Base-by-base conservation (phyloP, 2,113 vertebrate genomes). In the Corythoichthys intestinalis region DNA sequence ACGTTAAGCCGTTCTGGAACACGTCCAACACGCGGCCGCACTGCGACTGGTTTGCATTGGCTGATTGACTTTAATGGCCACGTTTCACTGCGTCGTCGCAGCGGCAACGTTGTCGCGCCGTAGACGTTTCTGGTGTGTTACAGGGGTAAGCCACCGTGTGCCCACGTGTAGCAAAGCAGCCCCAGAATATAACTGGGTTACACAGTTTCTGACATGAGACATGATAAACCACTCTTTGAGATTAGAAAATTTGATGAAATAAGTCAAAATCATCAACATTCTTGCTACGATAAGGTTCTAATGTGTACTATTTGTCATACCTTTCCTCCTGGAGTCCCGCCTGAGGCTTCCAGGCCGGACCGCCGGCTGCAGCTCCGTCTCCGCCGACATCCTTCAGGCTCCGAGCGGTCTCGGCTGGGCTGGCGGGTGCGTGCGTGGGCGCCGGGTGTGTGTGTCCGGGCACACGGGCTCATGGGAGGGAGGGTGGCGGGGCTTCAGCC, bases 301-400 rank as follows among this genome's bases (percentile, higher is more conserved):
- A 57, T 4, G n/a, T 2, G 44, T 53, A 34, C n/a, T 13, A 0
- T 47, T 41, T 57, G 2, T 0, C 70, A 62, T 93, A 99, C 97
- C 96, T 97, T 97, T 98, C 93, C 95, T 97, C 92, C 89, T 98
- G 90, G 95, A 96, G 91, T 98, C 97, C 93, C 96, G 97, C 93
- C 95, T 97, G 91, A 97, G 86, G 92, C 94, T 96, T 95, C 95
- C 94, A 94, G 96, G 95, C 96, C 96, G 96, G 91, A 96, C 94
- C 94, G 96, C 95, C 94, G 94, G 94, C 94, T 97, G 97, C 90
- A 97, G 95, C 93, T 99, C 97, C 90, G 96, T 94, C 96, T 99
- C 97, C 94, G 96, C 96, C 96, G 97, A 99, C 97, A 99, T 98
- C 93, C 94, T 99, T 7, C 83, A 70, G 83, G 71, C 72, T 89